Evolutionary conservation across 1,140 invertebrate genomes (phyloP).

Genomic region (Brachionus plicatilis): DNA sequence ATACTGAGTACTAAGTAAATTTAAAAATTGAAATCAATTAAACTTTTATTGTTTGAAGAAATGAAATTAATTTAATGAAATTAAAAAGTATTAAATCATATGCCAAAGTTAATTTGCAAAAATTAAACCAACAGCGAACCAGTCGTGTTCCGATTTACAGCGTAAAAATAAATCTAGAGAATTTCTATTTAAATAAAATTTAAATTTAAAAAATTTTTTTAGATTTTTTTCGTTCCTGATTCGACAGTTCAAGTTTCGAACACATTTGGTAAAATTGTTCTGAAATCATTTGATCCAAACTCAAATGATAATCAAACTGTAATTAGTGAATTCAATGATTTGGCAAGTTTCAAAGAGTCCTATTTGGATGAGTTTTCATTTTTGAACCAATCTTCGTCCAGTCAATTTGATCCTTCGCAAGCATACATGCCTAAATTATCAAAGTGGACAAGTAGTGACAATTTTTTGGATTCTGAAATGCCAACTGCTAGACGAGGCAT

Average conservation of each 20-base stretch:
- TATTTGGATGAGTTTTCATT: not conserved
- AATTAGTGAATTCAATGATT: not conserved
- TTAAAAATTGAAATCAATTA: not conserved
- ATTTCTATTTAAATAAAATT: not conserved
- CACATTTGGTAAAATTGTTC: conserved; percentile 37
- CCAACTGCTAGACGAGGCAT: not conserved
- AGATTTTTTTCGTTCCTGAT: conserved; percentile 40
- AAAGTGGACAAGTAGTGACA: conserved; percentile 19
- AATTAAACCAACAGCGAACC: conserved; percentile 19
- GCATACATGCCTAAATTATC: not conserved
- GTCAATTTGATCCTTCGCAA: not conserved
- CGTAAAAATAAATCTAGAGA: not conserved
- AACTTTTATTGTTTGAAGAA: not conserved
- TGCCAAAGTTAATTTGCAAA: conserved; percentile 25
- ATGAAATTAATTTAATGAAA: conserved; percentile 28
- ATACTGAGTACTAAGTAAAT: not conserved
- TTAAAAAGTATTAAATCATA: conserved; percentile 30
- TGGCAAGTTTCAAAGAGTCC: not conserved
- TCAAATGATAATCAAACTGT: conserved; percentile 16
- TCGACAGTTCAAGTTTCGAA: conserved; percentile 20
- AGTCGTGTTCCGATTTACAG: conserved; percentile 33
- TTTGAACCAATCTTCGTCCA: not conserved
- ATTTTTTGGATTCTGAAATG: not conserved
- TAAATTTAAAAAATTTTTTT: not conserved
- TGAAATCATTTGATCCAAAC: conserved; percentile 21